phyloP scores from a whole-genome alignment of 2,113 vertebrate species.

The Epinephelus cyanopodus region DNA sequence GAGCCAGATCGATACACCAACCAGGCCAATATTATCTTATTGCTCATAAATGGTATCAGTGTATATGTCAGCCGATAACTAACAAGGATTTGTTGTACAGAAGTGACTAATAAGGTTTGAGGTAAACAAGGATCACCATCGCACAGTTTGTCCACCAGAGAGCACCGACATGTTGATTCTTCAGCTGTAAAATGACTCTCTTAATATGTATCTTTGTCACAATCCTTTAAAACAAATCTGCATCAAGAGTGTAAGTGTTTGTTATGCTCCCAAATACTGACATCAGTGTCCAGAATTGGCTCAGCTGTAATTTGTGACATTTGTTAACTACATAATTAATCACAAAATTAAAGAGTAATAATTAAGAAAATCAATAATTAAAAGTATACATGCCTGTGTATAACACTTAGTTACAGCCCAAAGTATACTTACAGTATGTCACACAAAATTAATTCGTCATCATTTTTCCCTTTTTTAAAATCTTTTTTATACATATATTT shows the following conservation, averaged over 20 bases:
- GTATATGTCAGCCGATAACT: no score
- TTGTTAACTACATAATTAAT: not conserved
- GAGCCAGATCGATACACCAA: not conserved
- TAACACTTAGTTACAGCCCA: not conserved
- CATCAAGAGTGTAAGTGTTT: no score
- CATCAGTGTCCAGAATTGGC: not conserved
- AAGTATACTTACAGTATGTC: no score
- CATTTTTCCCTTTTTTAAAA: no score
- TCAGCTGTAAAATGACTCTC: not conserved
- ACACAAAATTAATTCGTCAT: no score
- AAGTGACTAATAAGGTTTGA: not conserved
- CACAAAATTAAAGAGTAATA: not conserved
- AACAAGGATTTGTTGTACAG: not conserved
- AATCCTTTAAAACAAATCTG: not conserved
- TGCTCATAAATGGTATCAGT: not conserved
- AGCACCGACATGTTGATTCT: conserved; percentile 1
- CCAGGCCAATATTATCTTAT: not conserved
- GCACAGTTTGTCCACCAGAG: conserved; percentile 11
- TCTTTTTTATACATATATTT: no score
- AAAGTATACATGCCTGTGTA: not conserved
- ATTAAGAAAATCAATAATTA: not conserved
- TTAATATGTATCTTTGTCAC: not conserved
- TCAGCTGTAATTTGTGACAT: not conserved
- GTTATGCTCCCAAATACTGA: not conserved
- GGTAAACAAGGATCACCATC: not conserved